These are phyloP conservation scores for Camponotus fellah DNA, from an alignment of 2,888 invertebrate species.

Conservation along the genomic window DNA sequence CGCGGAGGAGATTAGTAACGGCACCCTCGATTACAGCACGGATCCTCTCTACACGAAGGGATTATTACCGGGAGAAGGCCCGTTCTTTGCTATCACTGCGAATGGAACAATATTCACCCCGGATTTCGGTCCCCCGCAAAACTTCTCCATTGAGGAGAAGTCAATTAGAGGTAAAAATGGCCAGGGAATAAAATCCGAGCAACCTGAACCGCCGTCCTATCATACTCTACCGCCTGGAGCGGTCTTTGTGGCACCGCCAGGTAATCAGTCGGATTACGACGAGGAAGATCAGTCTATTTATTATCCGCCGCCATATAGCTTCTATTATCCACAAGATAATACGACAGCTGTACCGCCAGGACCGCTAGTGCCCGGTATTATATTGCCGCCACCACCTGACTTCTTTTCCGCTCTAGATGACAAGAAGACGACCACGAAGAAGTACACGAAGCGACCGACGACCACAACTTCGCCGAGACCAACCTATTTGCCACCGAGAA, in stretches of 20 bases:
- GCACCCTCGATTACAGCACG: slow-evolving; percentile 72
- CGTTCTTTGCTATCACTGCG: slow-evolving; percentile 86
- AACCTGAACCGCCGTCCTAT: slow-evolving; percentile 86
- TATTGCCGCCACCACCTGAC: slow-evolving; percentile 95
- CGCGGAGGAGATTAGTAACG: slow-evolving; percentile 88
- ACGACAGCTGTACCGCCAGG: slow-evolving; percentile 92
- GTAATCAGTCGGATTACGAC: slow-evolving; percentile 91
- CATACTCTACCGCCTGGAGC: slow-evolving; percentile 89
- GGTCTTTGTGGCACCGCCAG: slow-evolving; percentile 87
- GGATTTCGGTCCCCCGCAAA: slow-evolving; percentile 83
- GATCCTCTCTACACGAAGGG: slow-evolving; percentile 85
- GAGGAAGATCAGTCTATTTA: slow-evolving; percentile 97
- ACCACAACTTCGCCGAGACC: slow-evolving; percentile 71
- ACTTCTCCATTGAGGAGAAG: slow-evolving; percentile 86
- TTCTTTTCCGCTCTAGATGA: slow-evolving; percentile 92
- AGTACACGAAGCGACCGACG: slow-evolving; percentile 80
- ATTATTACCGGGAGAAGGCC: slow-evolving; percentile 86
- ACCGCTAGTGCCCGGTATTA: slow-evolving; percentile 95
- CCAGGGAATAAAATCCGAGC: slow-evolving; percentile 82
- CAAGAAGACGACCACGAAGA: slow-evolving; percentile 80
- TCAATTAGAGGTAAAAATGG: slow-evolving; percentile 6
- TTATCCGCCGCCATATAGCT: slow-evolving; percentile 96
- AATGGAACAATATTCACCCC: slow-evolving; percentile 86
- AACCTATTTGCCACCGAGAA: slow-evolving; percentile 76
- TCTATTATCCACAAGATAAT: slow-evolving; percentile 93